These are phyloP conservation scores for Lagorchestes hirsutus DNA, from an alignment of 2,797 vertebrate genomes.

Conservation along the genomic window DNA sequence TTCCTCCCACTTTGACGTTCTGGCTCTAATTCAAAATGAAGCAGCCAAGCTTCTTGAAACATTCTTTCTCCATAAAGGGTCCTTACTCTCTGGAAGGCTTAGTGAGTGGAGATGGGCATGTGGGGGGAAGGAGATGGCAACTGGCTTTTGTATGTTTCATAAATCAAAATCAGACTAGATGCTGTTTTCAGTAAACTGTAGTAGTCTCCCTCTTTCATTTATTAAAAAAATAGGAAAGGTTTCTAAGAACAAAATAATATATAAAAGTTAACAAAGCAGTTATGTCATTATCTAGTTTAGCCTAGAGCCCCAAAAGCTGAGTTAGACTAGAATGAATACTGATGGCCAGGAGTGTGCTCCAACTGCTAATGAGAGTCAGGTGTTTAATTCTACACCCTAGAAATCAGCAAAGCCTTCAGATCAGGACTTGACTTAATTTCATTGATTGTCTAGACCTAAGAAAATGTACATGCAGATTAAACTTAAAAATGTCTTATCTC, in stretches of 20 bases:
- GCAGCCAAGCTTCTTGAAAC: slow-evolving; percentile 33
- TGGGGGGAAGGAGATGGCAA: slow-evolving; percentile 9
- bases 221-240: neutral
- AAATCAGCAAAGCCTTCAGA: neutral
- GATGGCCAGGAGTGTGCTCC: neutral
- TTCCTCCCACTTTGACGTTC: slow-evolving; percentile 48
- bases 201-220: neutral
- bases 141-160: slow-evolving; percentile 7
- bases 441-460: neutral
- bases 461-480: neutral
- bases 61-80: slow-evolving; percentile 4
- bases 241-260: neutral
- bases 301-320: neutral
- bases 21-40: slow-evolving; percentile 68
- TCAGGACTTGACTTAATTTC: neutral
- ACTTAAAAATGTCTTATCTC: neutral
- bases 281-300: neutral
- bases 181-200: neutral
- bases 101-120: neutral
- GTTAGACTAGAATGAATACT: neutral
- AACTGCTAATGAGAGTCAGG: neutral
- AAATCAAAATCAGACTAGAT: slow-evolving; percentile 43
- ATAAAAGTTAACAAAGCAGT: neutral
- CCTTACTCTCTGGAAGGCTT: neutral
- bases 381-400: neutral